Percentiles rank a stretch among this genome's conserved stretches.
These are phyloP conservation scores for Gambelia wislizenii DNA, from an alignment of 2,797 vertebrate species.

Conservation along the genomic window DNA sequence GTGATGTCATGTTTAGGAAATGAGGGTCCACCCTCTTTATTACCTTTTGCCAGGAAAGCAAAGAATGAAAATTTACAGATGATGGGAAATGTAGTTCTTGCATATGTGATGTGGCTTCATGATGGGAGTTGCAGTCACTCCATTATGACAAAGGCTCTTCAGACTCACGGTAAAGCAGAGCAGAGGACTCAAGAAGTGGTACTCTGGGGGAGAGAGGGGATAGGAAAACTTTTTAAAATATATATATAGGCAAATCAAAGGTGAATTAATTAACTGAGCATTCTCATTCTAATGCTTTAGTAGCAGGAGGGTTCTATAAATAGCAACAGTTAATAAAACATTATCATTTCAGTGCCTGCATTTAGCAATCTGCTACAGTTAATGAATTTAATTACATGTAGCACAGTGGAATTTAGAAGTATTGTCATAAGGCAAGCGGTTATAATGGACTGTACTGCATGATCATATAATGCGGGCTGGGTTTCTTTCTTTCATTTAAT, in stretches of 20 bases:
- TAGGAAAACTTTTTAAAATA: not conserved
- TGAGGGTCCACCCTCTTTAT: no score
- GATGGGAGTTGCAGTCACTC: no score
- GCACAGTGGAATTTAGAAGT: slow-evolving; percentile 25
- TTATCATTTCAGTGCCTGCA: slow-evolving; percentile 31
- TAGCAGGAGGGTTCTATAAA: slow-evolving; percentile 34
- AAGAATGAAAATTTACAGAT: no score
- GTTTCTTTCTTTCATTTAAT: slow-evolving; percentile 21
- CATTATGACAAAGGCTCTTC: no score
- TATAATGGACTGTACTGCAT: slow-evolving; percentile 2
- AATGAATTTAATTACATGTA: slow-evolving; percentile 47
- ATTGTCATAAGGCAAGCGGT: slow-evolving; percentile 34
- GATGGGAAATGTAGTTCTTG: no score
- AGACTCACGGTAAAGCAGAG: not conserved
- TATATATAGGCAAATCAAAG: slow-evolving; percentile 17
- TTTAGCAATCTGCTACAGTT: slow-evolving; percentile 36
- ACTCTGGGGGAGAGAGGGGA: not conserved
- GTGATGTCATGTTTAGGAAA: no score
- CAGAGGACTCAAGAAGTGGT: not conserved
- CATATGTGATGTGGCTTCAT: no score
- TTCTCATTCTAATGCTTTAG: slow-evolving; percentile 17
- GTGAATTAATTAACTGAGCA: slow-evolving; percentile 32
- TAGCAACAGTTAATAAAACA: slow-evolving; percentile 46
- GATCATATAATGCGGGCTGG: slow-evolving; percentile 6
- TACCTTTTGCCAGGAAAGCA: no score